These are phyloP conservation scores for Argentina silus DNA, from an alignment of 2,797 vertebrate genomes.

Conservation along the genomic window DNA sequence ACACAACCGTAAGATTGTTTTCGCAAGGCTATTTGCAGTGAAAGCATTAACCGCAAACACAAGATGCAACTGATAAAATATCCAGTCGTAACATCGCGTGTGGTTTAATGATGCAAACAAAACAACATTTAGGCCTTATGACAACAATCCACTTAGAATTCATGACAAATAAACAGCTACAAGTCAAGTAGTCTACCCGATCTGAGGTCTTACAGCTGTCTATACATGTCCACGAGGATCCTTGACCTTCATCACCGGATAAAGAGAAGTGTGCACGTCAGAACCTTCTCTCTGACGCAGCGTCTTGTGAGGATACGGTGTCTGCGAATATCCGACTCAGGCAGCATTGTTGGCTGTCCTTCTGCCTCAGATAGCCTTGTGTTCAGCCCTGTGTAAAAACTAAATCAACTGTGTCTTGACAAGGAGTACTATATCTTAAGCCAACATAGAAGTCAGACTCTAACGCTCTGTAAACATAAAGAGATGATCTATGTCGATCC, in stretches of 20 bases:
- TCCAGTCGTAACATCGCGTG: not conserved
- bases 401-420: slow-evolving; percentile 19
- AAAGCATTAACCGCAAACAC: not conserved
- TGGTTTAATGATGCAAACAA: not conserved
- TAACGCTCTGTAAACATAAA: slow-evolving; percentile 22
- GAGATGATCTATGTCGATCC: slow-evolving; percentile 21
- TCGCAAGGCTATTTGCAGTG: not conserved
- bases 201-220: no score
- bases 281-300: not conserved
- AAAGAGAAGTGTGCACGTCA: not conserved
- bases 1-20: not conserved
- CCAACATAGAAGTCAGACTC: slow-evolving; percentile 27
- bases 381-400: slow-evolving; percentile 17
- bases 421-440: slow-evolving; percentile 24
- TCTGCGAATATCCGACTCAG: not conserved
- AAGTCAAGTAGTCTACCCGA: no score
- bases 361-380: slow-evolving; percentile 21
- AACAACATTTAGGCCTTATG: no score
- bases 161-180: no score
- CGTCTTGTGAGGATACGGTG: slow-evolving; percentile 1
- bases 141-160: no score
- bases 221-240: not conserved
- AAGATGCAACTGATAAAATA: not conserved
- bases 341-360: slow-evolving; percentile 15
- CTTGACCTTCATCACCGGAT: not conserved